phyloP scores from a whole-genome alignment of 1,140 invertebrate species.

The Prorops nasuta region DNA sequence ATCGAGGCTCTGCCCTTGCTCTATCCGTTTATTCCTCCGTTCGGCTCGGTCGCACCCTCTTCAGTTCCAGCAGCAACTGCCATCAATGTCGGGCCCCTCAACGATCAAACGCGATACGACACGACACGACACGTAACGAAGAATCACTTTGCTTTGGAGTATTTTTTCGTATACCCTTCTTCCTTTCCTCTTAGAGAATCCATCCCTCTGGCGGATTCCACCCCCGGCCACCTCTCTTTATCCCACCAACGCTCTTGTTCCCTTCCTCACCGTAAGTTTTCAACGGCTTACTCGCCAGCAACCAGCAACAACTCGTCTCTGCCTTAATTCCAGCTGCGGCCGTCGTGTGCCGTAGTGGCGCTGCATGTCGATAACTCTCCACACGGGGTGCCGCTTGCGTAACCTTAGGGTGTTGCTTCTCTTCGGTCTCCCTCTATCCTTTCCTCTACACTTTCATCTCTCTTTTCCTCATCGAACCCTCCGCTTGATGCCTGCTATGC shows the following conservation, averaged over 20 bases:
- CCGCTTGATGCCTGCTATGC: not conserved
- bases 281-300: not conserved
- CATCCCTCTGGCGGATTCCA: not conserved
- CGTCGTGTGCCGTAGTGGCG: not conserved
- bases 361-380: not conserved
- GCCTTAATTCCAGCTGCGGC: not conserved
- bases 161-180: slow-evolving; percentile 5
- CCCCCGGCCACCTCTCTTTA: not conserved
- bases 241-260: not conserved
- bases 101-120: too few relatives aligned
- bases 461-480: not conserved
- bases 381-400: not conserved
- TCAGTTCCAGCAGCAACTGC: slow-evolving; percentile 4
- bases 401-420: not conserved
- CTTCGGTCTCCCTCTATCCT: slow-evolving; percentile 4
- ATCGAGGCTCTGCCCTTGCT: not conserved
- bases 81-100: too few relatives aligned
- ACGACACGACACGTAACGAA: too few relatives aligned
- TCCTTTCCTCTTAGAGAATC: not conserved
- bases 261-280: not conserved
- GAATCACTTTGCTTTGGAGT: not conserved
- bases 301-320: not conserved
- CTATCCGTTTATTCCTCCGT: too few relatives aligned
- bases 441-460: not conserved
- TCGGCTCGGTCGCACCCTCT: not conserved